Percentiles rank a stretch among this genome's conserved stretches.
Evolutionary conservation across 2,113 vertebrate genomes (phyloP).

Genomic region (Potamarius usumacintae): DNA sequence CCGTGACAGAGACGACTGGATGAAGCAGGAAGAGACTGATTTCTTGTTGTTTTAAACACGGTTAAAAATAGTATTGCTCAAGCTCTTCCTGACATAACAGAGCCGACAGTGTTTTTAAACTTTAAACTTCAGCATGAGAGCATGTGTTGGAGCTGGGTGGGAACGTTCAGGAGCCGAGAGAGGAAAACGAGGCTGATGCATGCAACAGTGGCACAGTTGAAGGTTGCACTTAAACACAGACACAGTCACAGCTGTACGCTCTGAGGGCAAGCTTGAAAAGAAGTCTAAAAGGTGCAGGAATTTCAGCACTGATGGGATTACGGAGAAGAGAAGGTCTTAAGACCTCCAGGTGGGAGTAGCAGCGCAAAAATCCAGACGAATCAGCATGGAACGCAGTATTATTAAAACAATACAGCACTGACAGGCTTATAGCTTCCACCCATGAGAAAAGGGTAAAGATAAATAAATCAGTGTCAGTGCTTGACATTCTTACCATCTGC

Average conservation of each 20-base stretch:
- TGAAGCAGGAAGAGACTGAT: neutral
- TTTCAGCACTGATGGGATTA: neutral
- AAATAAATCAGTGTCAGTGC: conserved; percentile 80
- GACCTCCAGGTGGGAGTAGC: conserved; percentile 14
- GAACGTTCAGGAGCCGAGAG: conserved; percentile 27
- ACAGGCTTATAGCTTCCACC: conserved; percentile 70
- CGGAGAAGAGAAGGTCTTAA: neutral
- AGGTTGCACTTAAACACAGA: conserved; percentile 18
- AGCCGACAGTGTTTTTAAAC: conserved; percentile 4
- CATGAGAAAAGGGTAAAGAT: conserved; percentile 71
- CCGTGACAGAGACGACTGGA: neutral
- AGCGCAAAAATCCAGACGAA: conserved; percentile 40
- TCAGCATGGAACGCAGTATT: conserved; percentile 63
- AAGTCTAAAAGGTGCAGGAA: neutral
- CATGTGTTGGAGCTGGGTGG: conserved; percentile 9
- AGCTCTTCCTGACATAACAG: conserved; percentile 29
- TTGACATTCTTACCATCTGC: conserved; percentile 83
- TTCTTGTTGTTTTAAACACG: conserved; percentile 10
- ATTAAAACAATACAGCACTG: conserved; percentile 76
- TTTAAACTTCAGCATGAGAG: conserved; percentile 1
- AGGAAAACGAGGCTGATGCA: conserved; percentile 28
- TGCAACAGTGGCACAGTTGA: conserved; percentile 42
- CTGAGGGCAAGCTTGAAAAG: neutral
- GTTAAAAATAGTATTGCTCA: conserved; percentile 20
- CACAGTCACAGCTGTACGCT: neutral